A percentile compares a stretch with the other conserved stretches of the same genome.
Conservation (phyloP, 2,797 vertebrate species). For the Varecia variegata region DNA sequence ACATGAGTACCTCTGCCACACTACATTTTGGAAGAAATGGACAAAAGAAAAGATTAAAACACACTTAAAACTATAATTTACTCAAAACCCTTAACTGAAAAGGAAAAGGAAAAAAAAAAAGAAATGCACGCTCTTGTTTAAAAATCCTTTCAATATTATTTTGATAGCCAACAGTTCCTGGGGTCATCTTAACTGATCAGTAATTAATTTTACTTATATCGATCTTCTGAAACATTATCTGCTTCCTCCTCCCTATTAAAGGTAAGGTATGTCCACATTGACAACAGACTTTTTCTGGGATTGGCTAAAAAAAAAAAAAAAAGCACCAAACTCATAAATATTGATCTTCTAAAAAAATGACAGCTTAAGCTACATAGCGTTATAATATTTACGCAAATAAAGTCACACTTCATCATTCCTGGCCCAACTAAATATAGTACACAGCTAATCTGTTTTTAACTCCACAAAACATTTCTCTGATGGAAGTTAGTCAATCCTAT, state of each 20-base stretch:
- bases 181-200: not conserved
- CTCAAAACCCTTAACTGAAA: not conserved
- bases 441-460: not conserved
- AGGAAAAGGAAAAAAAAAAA: not conserved
- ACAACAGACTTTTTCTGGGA: not conserved
- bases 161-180: fast-evolving
- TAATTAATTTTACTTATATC: not conserved
- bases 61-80: not conserved
- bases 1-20: fast-evolving
- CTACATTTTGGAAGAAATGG: too few relatives aligned
- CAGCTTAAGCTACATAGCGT: too few relatives aligned
- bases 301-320: not conserved
- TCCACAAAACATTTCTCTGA: not conserved
- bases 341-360: not conserved
- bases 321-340: not conserved
- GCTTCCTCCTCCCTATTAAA: not conserved
- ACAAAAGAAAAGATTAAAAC: not conserved
- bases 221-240: not conserved
- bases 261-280: not conserved
- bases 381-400: not conserved
- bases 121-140: not conserved
- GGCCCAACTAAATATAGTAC: not conserved
- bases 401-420: not conserved
- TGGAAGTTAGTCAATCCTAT: not conserved
- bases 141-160: not conserved